Conservation (phyloP, 1,140 invertebrate genomes). For the Lordiphosa clarofinis region DNA sequence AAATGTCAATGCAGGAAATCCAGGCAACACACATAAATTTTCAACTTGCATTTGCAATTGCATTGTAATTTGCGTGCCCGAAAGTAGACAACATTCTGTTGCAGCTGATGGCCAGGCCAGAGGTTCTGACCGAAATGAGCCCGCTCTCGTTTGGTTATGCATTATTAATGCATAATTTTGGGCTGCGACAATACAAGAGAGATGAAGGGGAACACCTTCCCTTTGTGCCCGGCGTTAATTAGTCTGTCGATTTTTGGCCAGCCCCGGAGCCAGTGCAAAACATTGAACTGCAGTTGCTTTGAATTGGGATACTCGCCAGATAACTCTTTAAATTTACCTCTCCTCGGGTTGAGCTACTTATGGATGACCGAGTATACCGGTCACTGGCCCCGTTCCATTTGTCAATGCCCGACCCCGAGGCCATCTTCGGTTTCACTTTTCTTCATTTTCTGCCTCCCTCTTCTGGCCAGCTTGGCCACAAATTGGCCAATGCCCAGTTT, state of each 20-base stretch:
- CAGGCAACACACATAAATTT: conserved; percentile 57
- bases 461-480: conserved; percentile 20
- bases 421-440: conserved; percentile 40
- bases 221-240: conserved; percentile 47
- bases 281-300: too few relatives aligned
- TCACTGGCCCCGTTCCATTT: conserved; percentile 49
- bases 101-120: conserved; percentile 30
- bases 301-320: background rate
- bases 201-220: conserved; percentile 1
- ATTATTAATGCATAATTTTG: conserved; percentile 71
- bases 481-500: conserved; percentile 46
- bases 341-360: conserved; percentile 29
- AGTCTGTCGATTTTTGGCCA: conserved; percentile 49
- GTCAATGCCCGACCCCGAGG: conserved; percentile 31
- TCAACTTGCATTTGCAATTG: conserved; percentile 51
- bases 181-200: conserved; percentile 15
- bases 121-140: conserved; percentile 41
- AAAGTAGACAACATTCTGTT: conserved; percentile 43
- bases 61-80: conserved; percentile 60
- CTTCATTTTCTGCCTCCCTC: conserved; percentile 27
- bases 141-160: conserved; percentile 42
- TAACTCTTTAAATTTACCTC: background rate
- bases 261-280: conserved; percentile 1
- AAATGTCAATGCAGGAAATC: conserved; percentile 72
- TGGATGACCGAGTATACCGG: conserved; percentile 44